Evolutionary conservation across 2,797 vertebrate genomes (phyloP).

Genomic region (Ctenosaura bakeri): DNA sequence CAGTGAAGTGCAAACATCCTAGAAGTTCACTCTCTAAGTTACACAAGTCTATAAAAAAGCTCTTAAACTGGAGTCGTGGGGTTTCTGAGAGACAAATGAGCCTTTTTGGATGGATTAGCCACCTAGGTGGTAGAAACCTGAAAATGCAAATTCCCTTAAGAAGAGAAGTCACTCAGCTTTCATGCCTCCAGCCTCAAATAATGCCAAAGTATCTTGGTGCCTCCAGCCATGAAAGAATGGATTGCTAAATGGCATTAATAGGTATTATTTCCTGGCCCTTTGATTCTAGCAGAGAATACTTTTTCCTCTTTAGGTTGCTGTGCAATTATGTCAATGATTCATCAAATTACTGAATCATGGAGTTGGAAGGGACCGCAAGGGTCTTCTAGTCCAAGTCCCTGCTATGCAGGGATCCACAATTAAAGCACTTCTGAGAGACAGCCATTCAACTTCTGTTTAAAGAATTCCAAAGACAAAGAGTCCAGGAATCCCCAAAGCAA

Average conservation of each 20-base stretch:
- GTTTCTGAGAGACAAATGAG: constrained; percentile 80
- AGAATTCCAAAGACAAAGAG: no score
- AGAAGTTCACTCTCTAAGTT: constrained; percentile 86
- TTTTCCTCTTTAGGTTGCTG: constrained; percentile 54
- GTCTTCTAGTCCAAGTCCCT: no score
- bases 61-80: constrained; percentile 84
- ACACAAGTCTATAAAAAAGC: constrained; percentile 86
- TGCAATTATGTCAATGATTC: constrained; percentile 53
- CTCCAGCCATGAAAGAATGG: constrained; percentile 40
- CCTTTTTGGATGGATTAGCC: constrained; percentile 58
- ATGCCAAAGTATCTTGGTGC: constrained; percentile 36
- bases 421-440: no score
- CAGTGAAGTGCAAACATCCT: constrained; percentile 82
- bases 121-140: constrained; percentile 61
- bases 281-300: constrained; percentile 16
- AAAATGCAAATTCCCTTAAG: constrained; percentile 58
- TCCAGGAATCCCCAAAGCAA: no score
- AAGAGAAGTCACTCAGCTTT: constrained; percentile 38
- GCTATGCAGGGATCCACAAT: no score
- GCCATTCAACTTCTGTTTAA: no score
- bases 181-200: constrained; percentile 57
- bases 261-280: constrained; percentile 47
- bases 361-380: no score
- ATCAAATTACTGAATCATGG: no score
- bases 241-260: constrained; percentile 48